phyloP scores from a whole-genome alignment of 2,797 vertebrate species.

The Spinus olivaceus region DNA sequence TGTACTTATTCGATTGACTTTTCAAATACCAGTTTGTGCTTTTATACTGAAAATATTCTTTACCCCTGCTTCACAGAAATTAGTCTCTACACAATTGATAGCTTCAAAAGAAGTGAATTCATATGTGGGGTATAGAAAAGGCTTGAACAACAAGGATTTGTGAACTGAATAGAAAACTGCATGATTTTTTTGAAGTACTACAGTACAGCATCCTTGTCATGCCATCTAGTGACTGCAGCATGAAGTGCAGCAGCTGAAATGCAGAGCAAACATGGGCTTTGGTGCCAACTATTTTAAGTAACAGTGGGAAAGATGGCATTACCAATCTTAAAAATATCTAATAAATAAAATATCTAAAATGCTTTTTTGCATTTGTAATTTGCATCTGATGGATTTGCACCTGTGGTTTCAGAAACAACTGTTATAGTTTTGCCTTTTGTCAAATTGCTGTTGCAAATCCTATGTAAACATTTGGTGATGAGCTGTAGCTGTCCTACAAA shows the following conservation, averaged over 20 bases:
- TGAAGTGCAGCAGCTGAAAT: not conserved
- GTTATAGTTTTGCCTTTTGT: not conserved
- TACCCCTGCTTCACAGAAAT: not conserved
- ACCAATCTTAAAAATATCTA: not conserved
- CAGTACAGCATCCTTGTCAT: conserved; percentile 25
- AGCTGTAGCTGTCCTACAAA: not conserved
- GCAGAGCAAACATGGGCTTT: not conserved
- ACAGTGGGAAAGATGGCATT: not conserved
- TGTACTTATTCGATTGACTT: not conserved
- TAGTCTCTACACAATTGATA: not conserved
- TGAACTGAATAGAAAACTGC: not conserved
- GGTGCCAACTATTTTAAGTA: not conserved
- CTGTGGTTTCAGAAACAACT: not conserved
- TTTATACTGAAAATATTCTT: not conserved
- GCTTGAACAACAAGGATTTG: not conserved
- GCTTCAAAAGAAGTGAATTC: not conserved
- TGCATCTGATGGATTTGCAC: not conserved
- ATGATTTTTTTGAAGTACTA: not conserved
- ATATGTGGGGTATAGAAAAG: not conserved
- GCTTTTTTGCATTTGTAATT: not conserved
- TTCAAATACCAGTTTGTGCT: not conserved
- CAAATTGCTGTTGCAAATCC: not conserved
- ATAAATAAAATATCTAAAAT: no score
- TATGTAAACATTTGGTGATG: not conserved
- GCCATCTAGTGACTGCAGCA: conserved; percentile 66